Conservation (phyloP, 2,113 vertebrate species). For the Apteryx mantelli region DNA sequence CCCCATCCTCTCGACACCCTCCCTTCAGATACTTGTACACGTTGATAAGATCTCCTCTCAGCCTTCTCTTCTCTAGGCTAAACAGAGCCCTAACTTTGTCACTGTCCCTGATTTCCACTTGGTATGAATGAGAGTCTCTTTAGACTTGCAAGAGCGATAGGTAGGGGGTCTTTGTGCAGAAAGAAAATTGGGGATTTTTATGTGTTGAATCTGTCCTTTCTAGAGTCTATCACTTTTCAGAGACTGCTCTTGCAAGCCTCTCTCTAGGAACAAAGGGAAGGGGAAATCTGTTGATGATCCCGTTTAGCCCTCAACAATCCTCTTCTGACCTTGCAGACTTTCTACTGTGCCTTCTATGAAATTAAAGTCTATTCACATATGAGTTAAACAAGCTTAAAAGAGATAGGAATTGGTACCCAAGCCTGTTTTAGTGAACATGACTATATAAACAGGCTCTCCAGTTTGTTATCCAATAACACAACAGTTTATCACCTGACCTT, state of each 20-base stretch:
- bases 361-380: not conserved
- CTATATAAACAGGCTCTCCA: not conserved
- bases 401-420: not conserved
- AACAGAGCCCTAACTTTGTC: not conserved
- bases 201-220: not conserved
- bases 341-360: not conserved
- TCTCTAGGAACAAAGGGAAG: not conserved
- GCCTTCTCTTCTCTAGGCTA: too few relatives aligned
- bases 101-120: not conserved
- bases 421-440: not conserved
- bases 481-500: not conserved
- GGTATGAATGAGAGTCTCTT: not conserved
- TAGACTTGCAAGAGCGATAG: rapidly evolving
- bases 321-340: not conserved
- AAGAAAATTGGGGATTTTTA: not conserved
- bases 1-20: too few relatives aligned
- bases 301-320: not conserved
- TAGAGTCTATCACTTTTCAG: not conserved
- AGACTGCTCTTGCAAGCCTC: not conserved
- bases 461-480: rapidly evolving
- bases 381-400: not conserved
- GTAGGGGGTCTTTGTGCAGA: not conserved
- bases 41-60: too few relatives aligned
- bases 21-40: too few relatives aligned
- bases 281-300: not conserved